phyloP scores from a whole-genome alignment of 2,888 invertebrate species.

The Xylota segnis region DNA sequence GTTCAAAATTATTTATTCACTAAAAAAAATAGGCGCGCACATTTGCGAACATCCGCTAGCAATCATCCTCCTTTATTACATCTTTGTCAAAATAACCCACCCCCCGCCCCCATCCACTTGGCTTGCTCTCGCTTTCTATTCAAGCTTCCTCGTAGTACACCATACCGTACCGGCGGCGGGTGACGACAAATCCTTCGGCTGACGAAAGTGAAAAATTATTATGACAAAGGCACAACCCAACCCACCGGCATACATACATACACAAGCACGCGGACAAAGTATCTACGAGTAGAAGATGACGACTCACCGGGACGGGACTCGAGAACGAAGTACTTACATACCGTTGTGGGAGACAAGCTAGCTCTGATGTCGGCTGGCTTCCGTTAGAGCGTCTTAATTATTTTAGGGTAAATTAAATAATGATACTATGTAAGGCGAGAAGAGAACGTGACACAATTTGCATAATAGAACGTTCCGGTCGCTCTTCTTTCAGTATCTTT shows the following conservation, averaged over 20 bases:
- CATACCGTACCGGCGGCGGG: neutral
- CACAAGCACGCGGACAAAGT: constrained; percentile 16
- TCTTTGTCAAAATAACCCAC: constrained; percentile 59
- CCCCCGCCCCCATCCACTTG: constrained; percentile 12
- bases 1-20: constrained; percentile 56
- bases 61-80: constrained; percentile 66
- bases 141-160: neutral
- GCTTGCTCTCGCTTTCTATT: constrained; percentile 11
- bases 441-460: constrained; percentile 77
- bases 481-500: constrained; percentile 15
- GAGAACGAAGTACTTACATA: constrained; percentile 32
- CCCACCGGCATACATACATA: constrained; percentile 23
- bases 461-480: constrained; percentile 66
- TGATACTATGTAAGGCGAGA: constrained; percentile 82
- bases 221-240: constrained; percentile 55
- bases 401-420: constrained; percentile 85
- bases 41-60: constrained; percentile 68
- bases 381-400: constrained; percentile 81
- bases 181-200: constrained; percentile 31
- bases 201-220: constrained; percentile 72
- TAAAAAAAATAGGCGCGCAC: constrained; percentile 43
- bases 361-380: constrained; percentile 65
- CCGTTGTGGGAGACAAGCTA: constrained; percentile 47
- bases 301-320: constrained; percentile 42
- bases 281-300: constrained; percentile 13